Evolutionary conservation across 2,888 invertebrate genomes (phyloP).

Genomic region (Acrocyrtus sp.): DNA sequence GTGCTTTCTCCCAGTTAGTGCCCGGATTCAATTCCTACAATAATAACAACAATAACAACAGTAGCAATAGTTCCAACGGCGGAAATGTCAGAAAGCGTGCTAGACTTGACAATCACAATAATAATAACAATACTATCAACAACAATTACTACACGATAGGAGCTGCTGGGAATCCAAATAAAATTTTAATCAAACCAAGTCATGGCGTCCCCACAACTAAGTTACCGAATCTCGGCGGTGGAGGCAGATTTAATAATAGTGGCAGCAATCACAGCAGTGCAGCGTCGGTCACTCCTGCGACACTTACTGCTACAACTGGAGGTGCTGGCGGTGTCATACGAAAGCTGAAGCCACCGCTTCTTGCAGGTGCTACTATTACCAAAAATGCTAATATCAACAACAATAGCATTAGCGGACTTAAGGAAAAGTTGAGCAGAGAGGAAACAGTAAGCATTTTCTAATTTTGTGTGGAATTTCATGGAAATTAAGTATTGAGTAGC

Average conservation of each 20-base stretch:
- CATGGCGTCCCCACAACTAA: slow-evolving; percentile 43
- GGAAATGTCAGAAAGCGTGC: slow-evolving; percentile 33
- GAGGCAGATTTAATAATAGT: background rate
- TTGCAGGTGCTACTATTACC: slow-evolving; percentile 35
- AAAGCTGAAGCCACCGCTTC: slow-evolving; percentile 17
- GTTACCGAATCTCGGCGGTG: slow-evolving; percentile 29
- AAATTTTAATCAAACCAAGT: slow-evolving; percentile 47
- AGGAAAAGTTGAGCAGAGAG: slow-evolving; percentile 29
- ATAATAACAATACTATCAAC: slow-evolving; percentile 12
- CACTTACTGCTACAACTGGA: background rate
- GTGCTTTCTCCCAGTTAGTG: slow-evolving; percentile 37
- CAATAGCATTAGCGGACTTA: slow-evolving; percentile 9
- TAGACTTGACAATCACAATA: slow-evolving; percentile 36
- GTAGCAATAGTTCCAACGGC: slow-evolving; percentile 3
- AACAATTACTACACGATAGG: slow-evolving; percentile 38
- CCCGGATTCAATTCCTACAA: background rate
- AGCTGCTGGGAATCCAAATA: slow-evolving; percentile 19
- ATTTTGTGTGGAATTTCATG: no score
- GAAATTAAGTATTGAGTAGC: background rate
- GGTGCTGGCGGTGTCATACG: slow-evolving; percentile 1
- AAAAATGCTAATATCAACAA: slow-evolving; percentile 28
- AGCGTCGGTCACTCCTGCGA: background rate
- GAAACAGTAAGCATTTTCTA: slow-evolving; percentile 38
- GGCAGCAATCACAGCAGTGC: background rate
- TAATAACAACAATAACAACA: background rate